Conservation (phyloP, 1,140 invertebrate genomes). For the Drosophila willistoni region DNA sequence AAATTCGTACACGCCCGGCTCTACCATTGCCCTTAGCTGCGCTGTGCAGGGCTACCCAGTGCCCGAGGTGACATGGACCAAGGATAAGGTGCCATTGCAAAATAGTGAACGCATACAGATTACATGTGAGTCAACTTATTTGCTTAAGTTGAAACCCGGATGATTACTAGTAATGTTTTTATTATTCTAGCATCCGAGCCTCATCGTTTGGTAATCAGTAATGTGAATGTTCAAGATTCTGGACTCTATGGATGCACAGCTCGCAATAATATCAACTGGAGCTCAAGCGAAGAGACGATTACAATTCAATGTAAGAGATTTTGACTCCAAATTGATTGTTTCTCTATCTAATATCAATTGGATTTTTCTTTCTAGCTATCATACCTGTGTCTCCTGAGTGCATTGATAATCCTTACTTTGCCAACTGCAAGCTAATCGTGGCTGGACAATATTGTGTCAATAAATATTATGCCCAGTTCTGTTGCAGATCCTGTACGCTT, state of each 20-base stretch:
- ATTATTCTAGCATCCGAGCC: constrained; percentile 79
- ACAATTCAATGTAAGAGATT: constrained; percentile 87
- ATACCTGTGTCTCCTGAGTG: constrained; percentile 90
- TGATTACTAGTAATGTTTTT: not conserved
- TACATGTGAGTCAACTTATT: constrained; percentile 43
- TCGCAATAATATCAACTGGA: constrained; percentile 87
- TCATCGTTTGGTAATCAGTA: constrained; percentile 87
- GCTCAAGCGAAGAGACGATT: constrained; percentile 86
- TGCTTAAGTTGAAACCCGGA: not conserved
- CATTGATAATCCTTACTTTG: constrained; percentile 94
- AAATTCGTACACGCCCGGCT: constrained; percentile 86
- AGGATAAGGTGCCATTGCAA: constrained; percentile 85
- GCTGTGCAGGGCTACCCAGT: constrained; percentile 90
- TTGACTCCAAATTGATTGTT: no score
- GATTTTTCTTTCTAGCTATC: constrained; percentile 84
- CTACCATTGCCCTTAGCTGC: constrained; percentile 89
- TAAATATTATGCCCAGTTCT: constrained; percentile 95
- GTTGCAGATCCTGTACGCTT: constrained; percentile 94
- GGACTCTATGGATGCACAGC: constrained; percentile 92
- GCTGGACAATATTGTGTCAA: constrained; percentile 92
- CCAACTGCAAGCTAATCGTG: constrained; percentile 94
- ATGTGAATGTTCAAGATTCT: constrained; percentile 87
- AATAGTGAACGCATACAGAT: constrained; percentile 68
- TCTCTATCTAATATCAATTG: not conserved
- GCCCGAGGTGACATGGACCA: constrained; percentile 91